Evolutionary conservation across 2,888 invertebrate genomes (phyloP).

Genomic region (Idaea biselata): DNA sequence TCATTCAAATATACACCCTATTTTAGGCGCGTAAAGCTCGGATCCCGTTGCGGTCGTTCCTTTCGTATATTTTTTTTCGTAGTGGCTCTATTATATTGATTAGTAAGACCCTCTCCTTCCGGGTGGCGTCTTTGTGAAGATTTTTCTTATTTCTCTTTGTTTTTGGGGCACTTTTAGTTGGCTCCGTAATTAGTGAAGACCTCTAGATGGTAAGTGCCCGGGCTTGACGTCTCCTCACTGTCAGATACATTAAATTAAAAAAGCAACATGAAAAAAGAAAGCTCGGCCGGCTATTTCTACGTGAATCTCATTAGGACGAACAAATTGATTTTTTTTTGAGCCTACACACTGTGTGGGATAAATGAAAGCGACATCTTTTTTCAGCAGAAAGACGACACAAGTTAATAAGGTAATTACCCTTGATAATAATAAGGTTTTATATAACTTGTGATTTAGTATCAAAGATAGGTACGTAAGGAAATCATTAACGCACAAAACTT

Average conservation of each 20-base stretch:
- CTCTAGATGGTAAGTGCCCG: slow-evolving; percentile 23
- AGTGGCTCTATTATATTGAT: slow-evolving; percentile 81
- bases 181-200: slow-evolving; percentile 28
- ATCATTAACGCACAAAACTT: too few species aligned
- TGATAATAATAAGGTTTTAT: neutral
- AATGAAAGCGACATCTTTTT: neutral
- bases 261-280: neutral
- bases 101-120: slow-evolving; percentile 72
- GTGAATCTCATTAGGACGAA: neutral
- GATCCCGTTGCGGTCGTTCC: slow-evolving; percentile 40
- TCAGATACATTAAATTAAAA: neutral
- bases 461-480: neutral
- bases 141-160: slow-evolving; percentile 69
- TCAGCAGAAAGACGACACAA: neutral
- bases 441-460: neutral
- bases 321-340: neutral
- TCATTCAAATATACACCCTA: slow-evolving; percentile 39
- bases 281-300: neutral
- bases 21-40: slow-evolving; percentile 33
- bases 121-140: slow-evolving; percentile 67
- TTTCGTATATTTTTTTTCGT: slow-evolving; percentile 74
- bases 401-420: neutral
- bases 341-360: neutral
- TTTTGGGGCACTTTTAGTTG: slow-evolving; percentile 49
- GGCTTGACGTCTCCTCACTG: neutral